Conservation (phyloP, 2,888 invertebrate species). For the Heliothis peltigera region DNA sequence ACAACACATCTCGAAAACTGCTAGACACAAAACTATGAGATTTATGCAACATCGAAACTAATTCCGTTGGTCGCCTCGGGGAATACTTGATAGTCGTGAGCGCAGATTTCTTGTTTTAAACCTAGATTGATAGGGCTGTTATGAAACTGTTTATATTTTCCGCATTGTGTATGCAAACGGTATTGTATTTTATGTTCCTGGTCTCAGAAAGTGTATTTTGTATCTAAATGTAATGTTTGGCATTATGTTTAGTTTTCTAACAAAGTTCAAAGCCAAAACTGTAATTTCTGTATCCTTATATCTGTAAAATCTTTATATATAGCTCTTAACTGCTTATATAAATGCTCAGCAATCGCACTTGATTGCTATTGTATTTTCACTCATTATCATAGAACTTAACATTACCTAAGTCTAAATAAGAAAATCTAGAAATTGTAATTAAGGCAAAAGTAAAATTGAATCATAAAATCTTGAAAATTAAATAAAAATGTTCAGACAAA, state of each 20-base stretch:
- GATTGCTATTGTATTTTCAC: no score
- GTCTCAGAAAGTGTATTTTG: constrained; percentile 3
- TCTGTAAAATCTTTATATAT: no score
- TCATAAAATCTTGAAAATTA: constrained; percentile 56
- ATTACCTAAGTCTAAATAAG: constrained; percentile 20
- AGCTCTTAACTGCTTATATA: no score
- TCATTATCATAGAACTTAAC: constrained; percentile 10
- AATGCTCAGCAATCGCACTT: no score
- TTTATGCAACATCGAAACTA: constrained; percentile 68
- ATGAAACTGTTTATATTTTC: constrained; percentile 50
- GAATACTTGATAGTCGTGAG: constrained; percentile 57
- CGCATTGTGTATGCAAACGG: constrained; percentile 32
- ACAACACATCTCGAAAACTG: constrained; percentile 70
- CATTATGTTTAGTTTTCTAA: neutral
- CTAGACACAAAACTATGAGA: constrained; percentile 69
- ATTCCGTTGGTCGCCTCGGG: constrained; percentile 53
- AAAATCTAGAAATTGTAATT: constrained; percentile 37
- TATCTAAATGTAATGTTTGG: neutral
- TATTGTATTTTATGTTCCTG: constrained; percentile 19
- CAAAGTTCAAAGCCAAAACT: no score
- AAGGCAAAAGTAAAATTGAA: constrained; percentile 47
- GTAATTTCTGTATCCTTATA: no score
- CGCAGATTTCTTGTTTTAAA: constrained; percentile 55
- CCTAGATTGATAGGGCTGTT: constrained; percentile 57
- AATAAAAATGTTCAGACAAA: constrained; percentile 57